These are phyloP conservation scores for Beris chalybata DNA, from an alignment of 2,888 invertebrate species.

Conservation along the genomic window DNA sequence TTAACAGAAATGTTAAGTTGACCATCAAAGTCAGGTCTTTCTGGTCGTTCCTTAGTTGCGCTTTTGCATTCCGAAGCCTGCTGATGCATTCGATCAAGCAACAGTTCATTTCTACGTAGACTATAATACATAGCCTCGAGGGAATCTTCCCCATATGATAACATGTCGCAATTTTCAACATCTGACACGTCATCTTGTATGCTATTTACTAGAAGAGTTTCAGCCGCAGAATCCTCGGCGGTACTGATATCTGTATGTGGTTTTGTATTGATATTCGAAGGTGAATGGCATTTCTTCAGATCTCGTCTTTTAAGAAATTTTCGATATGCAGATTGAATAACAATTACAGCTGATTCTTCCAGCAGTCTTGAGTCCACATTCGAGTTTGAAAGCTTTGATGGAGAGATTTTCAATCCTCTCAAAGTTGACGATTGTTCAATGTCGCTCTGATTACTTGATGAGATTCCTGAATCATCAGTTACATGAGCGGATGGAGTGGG, in stretches of 20 bases:
- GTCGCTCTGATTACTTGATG: background rate
- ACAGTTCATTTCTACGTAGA: constrained; percentile 46
- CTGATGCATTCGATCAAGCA: constrained; percentile 44
- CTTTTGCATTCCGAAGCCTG: constrained; percentile 43
- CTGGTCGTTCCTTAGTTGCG: constrained; percentile 28
- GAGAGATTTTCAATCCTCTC: background rate
- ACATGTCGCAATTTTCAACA: constrained; percentile 40
- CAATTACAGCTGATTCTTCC: background rate
- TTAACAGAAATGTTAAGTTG: constrained; percentile 40
- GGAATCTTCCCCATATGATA: constrained; percentile 42
- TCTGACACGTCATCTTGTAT: constrained; percentile 36
- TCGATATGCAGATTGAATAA: constrained; percentile 32
- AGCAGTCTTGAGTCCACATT: background rate
- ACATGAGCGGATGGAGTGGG: too few relatives aligned
- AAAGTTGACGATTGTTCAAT: too few relatives aligned
- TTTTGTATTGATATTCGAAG: background rate
- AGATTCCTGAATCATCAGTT: too few relatives aligned
- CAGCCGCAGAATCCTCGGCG: background rate
- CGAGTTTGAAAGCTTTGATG: background rate
- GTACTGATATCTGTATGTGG: too few relatives aligned
- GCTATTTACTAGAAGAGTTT: constrained; percentile 2
- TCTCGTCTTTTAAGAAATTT: constrained; percentile 26
- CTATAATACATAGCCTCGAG: constrained; percentile 46
- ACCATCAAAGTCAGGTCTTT: constrained; percentile 44
- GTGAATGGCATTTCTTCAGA: constrained; percentile 5